phyloP scores from a whole-genome alignment of 1,140 invertebrate species.

The Sinella curviseta region DNA sequence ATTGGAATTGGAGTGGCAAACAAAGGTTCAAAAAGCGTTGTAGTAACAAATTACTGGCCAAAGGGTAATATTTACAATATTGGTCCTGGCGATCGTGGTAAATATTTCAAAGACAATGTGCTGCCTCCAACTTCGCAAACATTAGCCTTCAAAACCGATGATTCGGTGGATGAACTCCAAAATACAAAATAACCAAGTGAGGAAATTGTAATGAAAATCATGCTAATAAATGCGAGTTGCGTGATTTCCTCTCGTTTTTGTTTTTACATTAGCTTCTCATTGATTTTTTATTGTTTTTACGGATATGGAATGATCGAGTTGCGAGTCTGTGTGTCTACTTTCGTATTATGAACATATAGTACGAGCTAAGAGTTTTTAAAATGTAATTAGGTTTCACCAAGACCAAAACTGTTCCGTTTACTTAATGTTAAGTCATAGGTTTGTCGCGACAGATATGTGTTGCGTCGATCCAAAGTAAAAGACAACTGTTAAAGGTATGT shows the following conservation, averaged over 20 bases:
- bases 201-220: background rate
- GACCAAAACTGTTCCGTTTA: no score
- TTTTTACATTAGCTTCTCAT: no score
- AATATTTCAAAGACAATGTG: slow-evolving; percentile 42
- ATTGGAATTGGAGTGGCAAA: slow-evolving; percentile 36
- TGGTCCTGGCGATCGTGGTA: slow-evolving; percentile 29
- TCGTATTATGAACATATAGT: no score
- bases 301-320: no score
- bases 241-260: background rate
- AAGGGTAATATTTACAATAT: slow-evolving; percentile 37
- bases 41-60: slow-evolving; percentile 40
- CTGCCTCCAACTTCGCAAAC: slow-evolving; percentile 14
- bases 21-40: slow-evolving; percentile 27
- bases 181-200: background rate
- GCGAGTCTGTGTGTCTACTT: no score
- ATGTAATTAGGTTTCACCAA: no score
- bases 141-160: background rate
- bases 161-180: background rate
- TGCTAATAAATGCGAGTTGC: background rate
- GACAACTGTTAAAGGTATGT: no score
- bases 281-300: no score
- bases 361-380: no score
- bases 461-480: no score
- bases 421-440: no score
- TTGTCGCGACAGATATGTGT: no score